Conservation (phyloP, 2,888 invertebrate genomes). For the Xanthia togata region DNA sequence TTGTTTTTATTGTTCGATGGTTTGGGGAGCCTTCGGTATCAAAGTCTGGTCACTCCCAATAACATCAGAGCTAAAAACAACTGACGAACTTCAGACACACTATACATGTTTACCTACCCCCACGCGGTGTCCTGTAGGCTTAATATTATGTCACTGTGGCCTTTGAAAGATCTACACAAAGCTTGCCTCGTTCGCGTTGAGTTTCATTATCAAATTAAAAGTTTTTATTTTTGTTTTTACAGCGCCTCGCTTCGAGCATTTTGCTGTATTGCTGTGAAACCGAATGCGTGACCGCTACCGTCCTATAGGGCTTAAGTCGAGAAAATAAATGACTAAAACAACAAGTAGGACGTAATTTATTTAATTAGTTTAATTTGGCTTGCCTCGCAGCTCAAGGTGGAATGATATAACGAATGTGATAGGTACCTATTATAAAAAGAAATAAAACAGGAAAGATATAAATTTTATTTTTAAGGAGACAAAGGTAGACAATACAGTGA, state of each 20-base stretch:
- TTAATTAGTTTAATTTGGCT: constrained; percentile 38
- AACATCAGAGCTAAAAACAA: neutral
- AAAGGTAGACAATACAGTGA: neutral
- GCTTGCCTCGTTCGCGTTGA: constrained; percentile 19
- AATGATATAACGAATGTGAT: neutral
- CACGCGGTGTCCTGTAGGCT: neutral
- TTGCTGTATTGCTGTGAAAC: constrained; percentile 29
- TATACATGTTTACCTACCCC: neutral
- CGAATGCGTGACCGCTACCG: constrained; percentile 46
- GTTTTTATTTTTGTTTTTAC: constrained; percentile 58
- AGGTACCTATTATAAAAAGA: neutral
- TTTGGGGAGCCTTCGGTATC: too few relatives aligned
- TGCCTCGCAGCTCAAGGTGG: neutral
- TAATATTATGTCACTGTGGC: neutral
- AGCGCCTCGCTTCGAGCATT: constrained; percentile 25
- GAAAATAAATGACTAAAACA: constrained; percentile 45
- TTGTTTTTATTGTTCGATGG: too few relatives aligned
- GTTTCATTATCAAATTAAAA: constrained; percentile 57
- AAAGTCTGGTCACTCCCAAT: neutral
- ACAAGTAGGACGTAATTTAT: constrained; percentile 26
- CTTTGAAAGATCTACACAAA: constrained; percentile 22
- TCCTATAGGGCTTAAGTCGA: constrained; percentile 33
- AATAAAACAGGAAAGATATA: neutral
- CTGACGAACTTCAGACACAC: too few relatives aligned
- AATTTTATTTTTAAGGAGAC: neutral